These are phyloP conservation scores for Tragelaphus imberbis DNA, from an alignment of 2,113 vertebrate genomes.

Conservation along the genomic window DNA sequence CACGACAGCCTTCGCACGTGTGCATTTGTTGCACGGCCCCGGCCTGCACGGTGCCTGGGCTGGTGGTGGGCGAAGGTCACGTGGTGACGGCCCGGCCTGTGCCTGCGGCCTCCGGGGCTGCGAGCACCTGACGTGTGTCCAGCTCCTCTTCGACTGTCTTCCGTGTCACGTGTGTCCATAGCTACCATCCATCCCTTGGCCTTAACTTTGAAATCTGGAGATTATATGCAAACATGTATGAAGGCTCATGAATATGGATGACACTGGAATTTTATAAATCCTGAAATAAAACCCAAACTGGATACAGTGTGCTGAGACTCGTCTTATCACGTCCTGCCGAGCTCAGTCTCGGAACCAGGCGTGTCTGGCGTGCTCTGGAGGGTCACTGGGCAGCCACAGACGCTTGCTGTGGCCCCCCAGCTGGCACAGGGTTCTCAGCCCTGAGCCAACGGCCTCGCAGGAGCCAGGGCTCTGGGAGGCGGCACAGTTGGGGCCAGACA, in stretches of 20 bases:
- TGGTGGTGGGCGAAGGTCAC: constrained; percentile 26
- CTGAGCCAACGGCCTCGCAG: too few relatives aligned
- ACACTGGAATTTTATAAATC: constrained; percentile 98
- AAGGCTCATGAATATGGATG: constrained; percentile 89
- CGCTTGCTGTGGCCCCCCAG: background rate
- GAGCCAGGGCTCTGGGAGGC: background rate
- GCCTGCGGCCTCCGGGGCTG: background rate
- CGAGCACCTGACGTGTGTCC: constrained; percentile 71
- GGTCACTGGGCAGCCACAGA: background rate
- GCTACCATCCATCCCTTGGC: constrained; percentile 92
- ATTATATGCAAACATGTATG: constrained; percentile 93
- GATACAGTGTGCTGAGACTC: constrained; percentile 51
- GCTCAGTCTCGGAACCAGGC: too few relatives aligned
- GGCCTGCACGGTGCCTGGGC: background rate
- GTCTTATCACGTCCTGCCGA: background rate
- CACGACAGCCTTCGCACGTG: background rate
- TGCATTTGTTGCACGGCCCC: background rate
- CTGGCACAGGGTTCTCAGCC: background rate
- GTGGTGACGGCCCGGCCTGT: constrained; percentile 63
- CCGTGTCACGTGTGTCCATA: constrained; percentile 86
- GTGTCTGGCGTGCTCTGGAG: accelerated
- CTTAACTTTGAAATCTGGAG: constrained; percentile 93
- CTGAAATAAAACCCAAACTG: constrained; percentile 89
- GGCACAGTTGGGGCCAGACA: accelerated
- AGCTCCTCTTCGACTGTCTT: constrained; percentile 87